Evolutionary conservation across 1,140 invertebrate species (phyloP).

Genomic region (Atta cephalotes): DNA sequence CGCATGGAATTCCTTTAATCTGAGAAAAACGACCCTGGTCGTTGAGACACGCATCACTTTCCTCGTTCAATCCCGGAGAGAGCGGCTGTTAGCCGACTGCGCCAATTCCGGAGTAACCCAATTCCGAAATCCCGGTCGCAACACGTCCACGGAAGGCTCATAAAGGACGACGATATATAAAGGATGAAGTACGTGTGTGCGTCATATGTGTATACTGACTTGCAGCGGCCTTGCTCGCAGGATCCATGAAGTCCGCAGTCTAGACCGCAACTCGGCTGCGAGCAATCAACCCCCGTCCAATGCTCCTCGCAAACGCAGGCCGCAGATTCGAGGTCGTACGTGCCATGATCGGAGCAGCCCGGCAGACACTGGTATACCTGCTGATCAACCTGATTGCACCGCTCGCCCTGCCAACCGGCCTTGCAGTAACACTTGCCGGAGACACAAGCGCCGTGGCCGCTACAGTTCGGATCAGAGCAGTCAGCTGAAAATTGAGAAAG

Average conservation of each 20-base stretch:
- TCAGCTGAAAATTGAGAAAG: conserved; percentile 88
- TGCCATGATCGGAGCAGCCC: conserved; percentile 95
- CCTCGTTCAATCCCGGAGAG: conserved; percentile 24
- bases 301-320: conserved; percentile 95
- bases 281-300: conserved; percentile 96
- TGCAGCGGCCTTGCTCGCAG: conserved; percentile 95
- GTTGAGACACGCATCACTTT: conserved; percentile 37
- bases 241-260: conserved; percentile 96
- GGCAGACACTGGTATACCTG: conserved; percentile 95
- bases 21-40: conserved; percentile 30
- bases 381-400: conserved; percentile 94
- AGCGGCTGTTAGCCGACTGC: conserved; percentile 5
- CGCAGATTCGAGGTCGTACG: conserved; percentile 95
- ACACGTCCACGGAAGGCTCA: conserved; percentile 28
- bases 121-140: conserved; percentile 49
- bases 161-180: conserved; percentile 50
- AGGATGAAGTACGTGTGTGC: conserved; percentile 8
- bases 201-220: conserved; percentile 81
- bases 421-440: conserved; percentile 97
- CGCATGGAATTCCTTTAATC: conserved; percentile 48
- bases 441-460: conserved; percentile 96
- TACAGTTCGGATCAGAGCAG: conserved; percentile 95
- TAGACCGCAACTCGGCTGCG: conserved; percentile 95
- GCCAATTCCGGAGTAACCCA: conserved; percentile 38
- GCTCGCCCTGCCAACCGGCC: conserved; percentile 97